Evolutionary conservation across 1,140 invertebrate species (phyloP).

Genomic region (Calephelis virginiensis): DNA sequence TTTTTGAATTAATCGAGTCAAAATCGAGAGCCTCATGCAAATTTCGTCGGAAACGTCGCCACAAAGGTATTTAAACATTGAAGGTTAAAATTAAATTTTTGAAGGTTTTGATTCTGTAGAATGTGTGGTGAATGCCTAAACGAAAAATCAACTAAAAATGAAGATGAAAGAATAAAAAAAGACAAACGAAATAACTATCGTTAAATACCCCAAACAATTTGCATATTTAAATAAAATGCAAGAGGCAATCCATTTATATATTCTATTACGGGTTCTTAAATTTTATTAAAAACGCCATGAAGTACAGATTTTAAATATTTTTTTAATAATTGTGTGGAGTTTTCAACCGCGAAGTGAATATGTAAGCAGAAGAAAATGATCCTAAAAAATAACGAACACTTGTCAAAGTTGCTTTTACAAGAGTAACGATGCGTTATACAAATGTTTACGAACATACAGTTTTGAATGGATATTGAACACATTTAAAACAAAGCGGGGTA

Average conservation of each 20-base stretch:
- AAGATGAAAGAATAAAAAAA: not conserved
- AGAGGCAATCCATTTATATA: not conserved
- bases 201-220: slow-evolving; percentile 6
- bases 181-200: not conserved
- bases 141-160: slow-evolving; percentile 1
- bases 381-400: not conserved
- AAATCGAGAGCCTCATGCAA: slow-evolving; percentile 21
- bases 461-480: not conserved
- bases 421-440: no score
- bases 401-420: no score
- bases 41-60: slow-evolving; percentile 18
- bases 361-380: not conserved
- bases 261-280: no score
- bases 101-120: not conserved
- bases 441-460: not conserved
- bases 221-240: not conserved
- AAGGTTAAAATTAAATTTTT: not conserved
- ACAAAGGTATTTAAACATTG: not conserved
- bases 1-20: slow-evolving; percentile 3
- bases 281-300: no score
- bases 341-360: not conserved
- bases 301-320: no score
- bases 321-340: not conserved
- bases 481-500: slow-evolving; percentile 7
- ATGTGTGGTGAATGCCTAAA: slow-evolving; percentile 1